These are phyloP conservation scores for Toxotes lorentzi DNA, from an alignment of 2,797 vertebrate genomes.

Conservation along the genomic window DNA sequence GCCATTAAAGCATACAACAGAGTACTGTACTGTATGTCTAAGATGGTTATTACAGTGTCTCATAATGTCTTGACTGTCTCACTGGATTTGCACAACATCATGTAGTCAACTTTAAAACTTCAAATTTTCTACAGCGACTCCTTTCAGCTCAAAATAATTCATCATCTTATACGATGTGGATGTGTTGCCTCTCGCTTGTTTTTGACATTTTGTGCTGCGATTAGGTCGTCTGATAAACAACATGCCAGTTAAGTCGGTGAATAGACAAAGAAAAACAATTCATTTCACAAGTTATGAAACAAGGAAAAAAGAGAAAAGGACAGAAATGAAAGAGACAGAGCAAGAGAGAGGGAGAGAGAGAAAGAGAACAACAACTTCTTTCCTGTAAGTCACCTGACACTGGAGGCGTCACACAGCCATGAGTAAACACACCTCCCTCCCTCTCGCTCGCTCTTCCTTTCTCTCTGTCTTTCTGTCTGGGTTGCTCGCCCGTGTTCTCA, in stretches of 20 bases:
- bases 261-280: slow-evolving; percentile 18
- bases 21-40: slow-evolving; percentile 3
- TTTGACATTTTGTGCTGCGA: neutral
- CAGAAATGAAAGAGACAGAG: slow-evolving; percentile 43
- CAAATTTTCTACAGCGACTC: neutral
- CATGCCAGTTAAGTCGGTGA: neutral
- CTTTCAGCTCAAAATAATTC: slow-evolving; percentile 1
- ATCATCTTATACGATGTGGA: neutral
- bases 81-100: slow-evolving; percentile 9
- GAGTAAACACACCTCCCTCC: slow-evolving; percentile 73
- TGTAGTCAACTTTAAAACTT: slow-evolving; percentile 5
- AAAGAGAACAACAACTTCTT: slow-evolving; percentile 71
- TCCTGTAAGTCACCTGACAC: slow-evolving; percentile 82
- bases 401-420: slow-evolving; percentile 70
- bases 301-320: slow-evolving; percentile 6
- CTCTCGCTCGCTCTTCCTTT: slow-evolving; percentile 8
- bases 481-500: slow-evolving; percentile 33
- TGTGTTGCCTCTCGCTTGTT: neutral
- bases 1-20: slow-evolving; percentile 41
- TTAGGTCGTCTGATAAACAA: neutral
- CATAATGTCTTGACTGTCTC: slow-evolving; percentile 3
- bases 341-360: slow-evolving; percentile 34
- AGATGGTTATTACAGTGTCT: slow-evolving; percentile 24
- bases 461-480: slow-evolving; percentile 30
- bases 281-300: slow-evolving; percentile 36